phyloP scores from a whole-genome alignment of 92 coral and sea anemone species.

The Actinostola sp. region DNA sequence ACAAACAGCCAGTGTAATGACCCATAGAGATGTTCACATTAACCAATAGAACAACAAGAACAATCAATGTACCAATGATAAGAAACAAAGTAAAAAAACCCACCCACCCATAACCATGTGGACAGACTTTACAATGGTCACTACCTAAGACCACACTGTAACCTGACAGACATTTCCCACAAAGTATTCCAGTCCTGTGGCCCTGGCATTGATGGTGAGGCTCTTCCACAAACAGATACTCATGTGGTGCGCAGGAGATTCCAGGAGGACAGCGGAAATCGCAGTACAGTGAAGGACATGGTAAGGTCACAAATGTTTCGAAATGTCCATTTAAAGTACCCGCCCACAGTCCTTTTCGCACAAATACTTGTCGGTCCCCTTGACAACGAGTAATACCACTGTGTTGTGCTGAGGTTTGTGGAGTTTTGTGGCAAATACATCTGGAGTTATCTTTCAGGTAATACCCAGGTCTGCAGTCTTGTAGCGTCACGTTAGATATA shows the following conservation, averaged over 20 bases:
- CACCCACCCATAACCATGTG: conserved; percentile 47
- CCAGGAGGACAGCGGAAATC: conserved; percentile 31
- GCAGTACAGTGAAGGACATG: conserved; percentile 66
- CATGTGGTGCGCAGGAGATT: conserved; percentile 54
- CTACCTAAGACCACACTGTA: conserved; percentile 66
- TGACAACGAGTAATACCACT: conserved; percentile 66
- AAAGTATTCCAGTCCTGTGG: conserved; percentile 63
- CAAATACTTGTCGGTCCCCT: conserved; percentile 56
- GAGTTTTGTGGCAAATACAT: conserved; percentile 62
- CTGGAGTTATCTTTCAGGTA: conserved; percentile 25
- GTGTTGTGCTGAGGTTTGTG: conserved; percentile 11
- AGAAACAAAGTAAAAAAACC: conserved; percentile 40
- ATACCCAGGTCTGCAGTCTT: conserved; percentile 64
- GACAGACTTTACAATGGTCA: conserved; percentile 42
- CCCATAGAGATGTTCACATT: conserved; percentile 68
- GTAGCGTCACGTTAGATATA: conserved; percentile 38
- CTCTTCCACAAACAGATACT: conserved; percentile 52
- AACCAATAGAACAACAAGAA: conserved; percentile 39
- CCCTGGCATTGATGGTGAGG: conserved; percentile 53
- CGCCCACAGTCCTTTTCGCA: conserved; percentile 76
- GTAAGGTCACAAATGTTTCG: conserved; percentile 49
- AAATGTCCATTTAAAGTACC: conserved; percentile 35
- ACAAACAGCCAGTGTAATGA: conserved; percentile 63
- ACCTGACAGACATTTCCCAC: conserved; percentile 63
- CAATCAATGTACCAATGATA: conserved; percentile 42